Evolutionary conservation across 2,797 vertebrate genomes (phyloP).

Genomic region (Rhynchotus rufescens): DNA sequence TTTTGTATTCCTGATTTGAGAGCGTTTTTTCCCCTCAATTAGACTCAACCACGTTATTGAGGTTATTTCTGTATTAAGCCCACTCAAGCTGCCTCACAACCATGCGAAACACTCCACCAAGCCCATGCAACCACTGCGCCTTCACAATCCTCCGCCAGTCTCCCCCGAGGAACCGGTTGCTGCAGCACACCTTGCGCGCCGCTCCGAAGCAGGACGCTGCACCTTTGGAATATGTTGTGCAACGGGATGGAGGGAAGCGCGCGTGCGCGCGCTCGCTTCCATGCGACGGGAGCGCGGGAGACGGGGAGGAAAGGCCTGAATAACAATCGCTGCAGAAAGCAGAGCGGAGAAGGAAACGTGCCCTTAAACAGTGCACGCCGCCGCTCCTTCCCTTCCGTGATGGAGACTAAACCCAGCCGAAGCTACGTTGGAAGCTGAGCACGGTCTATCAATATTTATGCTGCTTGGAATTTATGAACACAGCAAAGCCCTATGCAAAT

Average conservation of each 20-base stretch:
- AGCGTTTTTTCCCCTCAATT: background rate
- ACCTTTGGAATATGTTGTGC: background rate
- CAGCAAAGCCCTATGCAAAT: slow-evolving; percentile 37
- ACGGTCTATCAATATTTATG: slow-evolving; percentile 52
- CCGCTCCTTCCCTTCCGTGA: slow-evolving; percentile 31
- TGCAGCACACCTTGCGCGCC: background rate
- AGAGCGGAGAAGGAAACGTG: slow-evolving; percentile 19
- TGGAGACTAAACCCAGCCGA: slow-evolving; percentile 44
- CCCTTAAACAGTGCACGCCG: slow-evolving; percentile 11
- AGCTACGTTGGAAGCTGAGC: slow-evolving; percentile 36
- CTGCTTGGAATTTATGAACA: slow-evolving; percentile 18
- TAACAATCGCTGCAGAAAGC: slow-evolving; percentile 39
- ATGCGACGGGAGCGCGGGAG: background rate
- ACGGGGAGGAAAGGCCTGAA: background rate
- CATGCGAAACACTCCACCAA: background rate
- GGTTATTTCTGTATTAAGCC: background rate
- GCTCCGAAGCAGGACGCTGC: slow-evolving; percentile 1
- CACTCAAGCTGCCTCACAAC: background rate
- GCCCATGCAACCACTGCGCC: background rate
- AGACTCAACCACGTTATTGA: background rate
- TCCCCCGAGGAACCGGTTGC: background rate
- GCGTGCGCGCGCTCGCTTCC: background rate
- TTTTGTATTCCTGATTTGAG: slow-evolving; percentile 15
- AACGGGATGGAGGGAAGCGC: background rate
- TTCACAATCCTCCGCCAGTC: background rate